These are phyloP conservation scores for Petrophora chlorosata DNA, from an alignment of 2,888 invertebrate species.

Conservation along the genomic window DNA sequence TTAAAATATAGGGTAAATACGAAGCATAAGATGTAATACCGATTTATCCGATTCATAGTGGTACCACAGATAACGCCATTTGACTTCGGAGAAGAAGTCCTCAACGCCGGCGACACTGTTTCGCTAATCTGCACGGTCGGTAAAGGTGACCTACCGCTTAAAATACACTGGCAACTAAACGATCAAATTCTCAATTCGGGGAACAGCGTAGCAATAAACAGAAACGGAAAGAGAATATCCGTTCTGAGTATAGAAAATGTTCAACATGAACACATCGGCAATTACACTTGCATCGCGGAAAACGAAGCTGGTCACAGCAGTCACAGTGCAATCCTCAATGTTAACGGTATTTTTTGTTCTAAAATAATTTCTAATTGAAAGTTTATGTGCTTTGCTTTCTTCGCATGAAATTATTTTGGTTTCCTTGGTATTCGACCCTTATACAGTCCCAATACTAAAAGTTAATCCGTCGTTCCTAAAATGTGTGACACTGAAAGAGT, in stretches of 20 bases:
- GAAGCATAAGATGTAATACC: too few relatives aligned
- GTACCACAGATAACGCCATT: conserved; percentile 91
- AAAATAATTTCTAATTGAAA: conserved; percentile 8
- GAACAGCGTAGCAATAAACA: conserved; percentile 84
- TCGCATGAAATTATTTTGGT: conserved; percentile 48
- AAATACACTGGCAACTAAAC: conserved; percentile 89
- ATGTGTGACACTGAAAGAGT: background rate
- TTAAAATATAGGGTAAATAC: too few relatives aligned
- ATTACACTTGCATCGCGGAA: conserved; percentile 86
- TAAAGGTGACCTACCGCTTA: conserved; percentile 88
- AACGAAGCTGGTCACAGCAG: conserved; percentile 86
- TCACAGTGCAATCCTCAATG: conserved; percentile 86
- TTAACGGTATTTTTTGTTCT: conserved; percentile 84
- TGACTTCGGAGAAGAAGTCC: conserved; percentile 88
- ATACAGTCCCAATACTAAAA: background rate
- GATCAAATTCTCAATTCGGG: conserved; percentile 76
- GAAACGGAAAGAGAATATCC: conserved; percentile 86
- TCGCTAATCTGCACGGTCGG: conserved; percentile 88
- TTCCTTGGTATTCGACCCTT: conserved; percentile 5
- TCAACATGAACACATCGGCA: conserved; percentile 84
- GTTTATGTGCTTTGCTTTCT: conserved; percentile 48
- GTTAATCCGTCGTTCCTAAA: background rate
- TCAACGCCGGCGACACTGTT: conserved; percentile 89
- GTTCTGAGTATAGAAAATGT: conserved; percentile 87
- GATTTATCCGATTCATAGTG: conserved; percentile 79